These are phyloP conservation scores for Australoheros scitulus DNA, from an alignment of 2,113 vertebrate species.

Conservation along the genomic window DNA sequence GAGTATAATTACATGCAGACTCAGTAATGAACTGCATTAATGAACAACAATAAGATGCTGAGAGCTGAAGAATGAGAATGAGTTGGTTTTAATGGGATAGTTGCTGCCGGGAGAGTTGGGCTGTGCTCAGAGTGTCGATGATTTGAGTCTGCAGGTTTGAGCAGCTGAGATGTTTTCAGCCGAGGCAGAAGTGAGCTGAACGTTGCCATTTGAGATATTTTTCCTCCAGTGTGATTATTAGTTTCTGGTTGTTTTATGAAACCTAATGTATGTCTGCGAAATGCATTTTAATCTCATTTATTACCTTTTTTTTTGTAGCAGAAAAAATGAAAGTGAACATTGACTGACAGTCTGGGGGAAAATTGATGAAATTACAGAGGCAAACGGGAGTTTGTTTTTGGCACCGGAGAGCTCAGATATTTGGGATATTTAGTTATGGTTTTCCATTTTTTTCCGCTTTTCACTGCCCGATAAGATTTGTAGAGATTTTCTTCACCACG, in stretches of 20 bases:
- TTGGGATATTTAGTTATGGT: neutral
- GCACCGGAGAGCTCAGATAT: neutral
- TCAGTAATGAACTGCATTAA: slow-evolving; percentile 43
- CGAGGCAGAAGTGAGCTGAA: neutral
- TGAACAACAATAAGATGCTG: slow-evolving; percentile 57
- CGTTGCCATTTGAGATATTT: neutral
- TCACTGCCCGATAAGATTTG: too few relatives aligned
- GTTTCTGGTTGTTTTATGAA: neutral
- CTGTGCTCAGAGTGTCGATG: neutral
- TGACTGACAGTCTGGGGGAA: neutral
- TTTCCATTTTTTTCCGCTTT: neutral
- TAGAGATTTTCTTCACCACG: neutral
- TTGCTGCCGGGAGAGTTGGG: slow-evolving; percentile 20
- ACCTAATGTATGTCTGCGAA: fast-evolving
- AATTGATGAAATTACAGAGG: fast-evolving
- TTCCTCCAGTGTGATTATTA: neutral
- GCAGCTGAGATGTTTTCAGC: neutral
- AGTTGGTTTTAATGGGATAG: slow-evolving; percentile 39
- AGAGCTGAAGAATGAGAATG: slow-evolving; percentile 47
- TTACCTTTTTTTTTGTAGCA: too few relatives aligned
- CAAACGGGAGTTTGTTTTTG: neutral
- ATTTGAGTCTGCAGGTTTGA: neutral
- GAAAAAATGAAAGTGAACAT: neutral
- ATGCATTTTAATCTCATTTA: neutral
- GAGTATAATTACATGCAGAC: slow-evolving; percentile 50